These are phyloP conservation scores for Sphecodes monilicornis DNA, from an alignment of 2,888 invertebrate genomes.

Conservation along the genomic window DNA sequence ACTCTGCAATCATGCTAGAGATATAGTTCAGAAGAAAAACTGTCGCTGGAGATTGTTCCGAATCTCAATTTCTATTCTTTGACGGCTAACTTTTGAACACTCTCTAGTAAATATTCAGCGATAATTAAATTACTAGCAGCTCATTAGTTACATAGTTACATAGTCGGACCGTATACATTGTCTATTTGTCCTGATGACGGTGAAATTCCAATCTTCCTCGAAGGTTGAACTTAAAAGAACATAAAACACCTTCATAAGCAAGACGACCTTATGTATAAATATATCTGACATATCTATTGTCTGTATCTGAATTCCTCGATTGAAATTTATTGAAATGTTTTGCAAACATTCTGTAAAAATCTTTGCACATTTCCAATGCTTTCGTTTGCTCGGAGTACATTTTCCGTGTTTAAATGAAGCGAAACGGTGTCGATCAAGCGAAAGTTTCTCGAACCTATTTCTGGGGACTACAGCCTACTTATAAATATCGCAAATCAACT, in stretches of 20 bases:
- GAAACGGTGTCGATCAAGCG: slow-evolving; percentile 11
- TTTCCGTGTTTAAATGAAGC: slow-evolving; percentile 1
- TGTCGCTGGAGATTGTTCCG: neutral
- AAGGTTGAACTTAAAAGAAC: slow-evolving; percentile 4
- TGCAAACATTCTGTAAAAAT: neutral
- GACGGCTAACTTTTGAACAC: neutral
- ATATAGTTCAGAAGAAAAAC: neutral
- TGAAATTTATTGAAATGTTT: neutral
- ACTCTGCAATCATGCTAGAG: neutral
- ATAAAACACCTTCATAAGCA: neutral
- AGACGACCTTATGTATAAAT: neutral
- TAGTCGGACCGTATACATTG: neutral
- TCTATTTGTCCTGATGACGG: neutral
- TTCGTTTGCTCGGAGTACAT: neutral
- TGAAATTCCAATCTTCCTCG: neutral
- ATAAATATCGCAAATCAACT: slow-evolving; percentile 32
- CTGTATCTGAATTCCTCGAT: neutral
- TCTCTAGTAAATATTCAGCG: neutral
- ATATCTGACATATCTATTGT: neutral
- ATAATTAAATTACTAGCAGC: neutral
- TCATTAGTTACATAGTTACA: neutral
- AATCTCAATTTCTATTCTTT: neutral
- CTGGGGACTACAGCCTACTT: slow-evolving; percentile 15
- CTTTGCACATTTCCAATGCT: neutral
- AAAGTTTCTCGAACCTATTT: slow-evolving; percentile 14